Conservation (phyloP, 2,888 invertebrate species). For the Philhelius pedissequus region DNA sequence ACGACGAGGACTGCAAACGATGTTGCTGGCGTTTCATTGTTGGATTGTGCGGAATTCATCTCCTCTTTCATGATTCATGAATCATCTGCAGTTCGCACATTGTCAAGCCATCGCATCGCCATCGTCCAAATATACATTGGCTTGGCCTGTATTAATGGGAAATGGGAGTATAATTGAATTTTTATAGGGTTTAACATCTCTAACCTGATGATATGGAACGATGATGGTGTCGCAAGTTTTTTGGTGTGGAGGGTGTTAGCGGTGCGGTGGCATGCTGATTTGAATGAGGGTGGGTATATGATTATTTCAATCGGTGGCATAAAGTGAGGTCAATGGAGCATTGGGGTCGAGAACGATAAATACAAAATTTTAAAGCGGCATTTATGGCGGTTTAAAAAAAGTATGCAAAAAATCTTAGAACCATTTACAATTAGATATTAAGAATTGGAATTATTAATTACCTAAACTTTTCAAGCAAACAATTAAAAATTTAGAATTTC, state of each 20-base stretch:
- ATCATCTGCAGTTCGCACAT: constrained; percentile 49
- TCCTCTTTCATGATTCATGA: constrained; percentile 59
- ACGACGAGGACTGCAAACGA: background rate
- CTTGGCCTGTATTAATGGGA: constrained; percentile 10
- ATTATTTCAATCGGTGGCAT: constrained; percentile 9
- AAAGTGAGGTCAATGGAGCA: constrained; percentile 60
- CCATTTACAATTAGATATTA: too few relatives aligned
- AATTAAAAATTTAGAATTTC: too few relatives aligned
- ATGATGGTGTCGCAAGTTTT: background rate
- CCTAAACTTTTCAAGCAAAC: too few relatives aligned
- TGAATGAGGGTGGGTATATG: constrained; percentile 6
- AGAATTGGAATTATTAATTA: too few relatives aligned
- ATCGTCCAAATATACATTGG: constrained; percentile 5
- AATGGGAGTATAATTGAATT: constrained; percentile 50
- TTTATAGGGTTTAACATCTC: constrained; percentile 42
- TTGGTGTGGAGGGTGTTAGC: background rate
- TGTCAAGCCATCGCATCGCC: constrained; percentile 4
- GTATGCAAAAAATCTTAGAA: too few relatives aligned
- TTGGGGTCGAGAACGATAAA: constrained; percentile 27
- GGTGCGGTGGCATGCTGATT: background rate
- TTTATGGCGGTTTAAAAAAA: too few relatives aligned
- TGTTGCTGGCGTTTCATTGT: background rate
- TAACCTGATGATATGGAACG: constrained; percentile 27
- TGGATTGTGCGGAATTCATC: constrained; percentile 24
- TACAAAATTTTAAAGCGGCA: background rate